Percentiles rank a stretch among this genome's conserved stretches.
Evolutionary conservation across 1,140 invertebrate species (phyloP).

Genomic region (Bathynomus jamesi): DNA sequence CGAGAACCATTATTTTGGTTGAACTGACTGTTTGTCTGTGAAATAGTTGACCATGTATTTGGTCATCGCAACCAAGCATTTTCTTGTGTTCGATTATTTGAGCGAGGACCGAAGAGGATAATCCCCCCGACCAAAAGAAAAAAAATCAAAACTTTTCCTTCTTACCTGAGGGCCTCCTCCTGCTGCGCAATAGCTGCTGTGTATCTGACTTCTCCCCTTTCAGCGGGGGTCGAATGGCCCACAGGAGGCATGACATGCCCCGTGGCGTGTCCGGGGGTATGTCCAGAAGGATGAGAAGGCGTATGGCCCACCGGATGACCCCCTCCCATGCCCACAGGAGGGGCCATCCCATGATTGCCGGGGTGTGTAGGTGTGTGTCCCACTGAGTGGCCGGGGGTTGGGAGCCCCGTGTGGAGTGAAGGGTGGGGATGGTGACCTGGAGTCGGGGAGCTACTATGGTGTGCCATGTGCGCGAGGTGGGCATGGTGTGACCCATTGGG

Average conservation of each 20-base stretch:
- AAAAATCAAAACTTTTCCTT: not conserved
- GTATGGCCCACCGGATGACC: not conserved
- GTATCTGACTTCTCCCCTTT: conserved; percentile 27
- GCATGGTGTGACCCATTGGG: conserved; percentile 7
- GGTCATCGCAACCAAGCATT: too few relatives aligned
- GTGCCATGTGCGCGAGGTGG: conserved; percentile 17
- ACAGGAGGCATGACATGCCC: not conserved
- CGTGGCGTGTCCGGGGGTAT: not conserved
- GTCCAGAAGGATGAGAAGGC: not conserved
- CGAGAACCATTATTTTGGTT: too few relatives aligned
- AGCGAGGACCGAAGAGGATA: too few relatives aligned
- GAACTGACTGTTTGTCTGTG: too few relatives aligned
- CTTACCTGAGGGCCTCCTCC: conserved; percentile 34
- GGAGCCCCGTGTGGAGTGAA: not conserved
- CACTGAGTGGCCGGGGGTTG: not conserved
- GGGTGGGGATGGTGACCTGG: conserved; percentile 11
- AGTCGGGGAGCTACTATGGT: conserved; percentile 9
- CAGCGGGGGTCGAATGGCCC: conserved; percentile 4
- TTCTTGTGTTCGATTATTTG: too few relatives aligned
- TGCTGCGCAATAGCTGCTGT: conserved; percentile 29
- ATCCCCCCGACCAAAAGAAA: too few relatives aligned
- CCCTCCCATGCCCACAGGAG: not conserved
- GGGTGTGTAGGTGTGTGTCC: not conserved
- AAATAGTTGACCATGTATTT: too few relatives aligned
- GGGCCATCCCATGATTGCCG: not conserved